phyloP scores from a whole-genome alignment of 2,888 invertebrate species.

The Cataglyphis rosenhaueri region DNA sequence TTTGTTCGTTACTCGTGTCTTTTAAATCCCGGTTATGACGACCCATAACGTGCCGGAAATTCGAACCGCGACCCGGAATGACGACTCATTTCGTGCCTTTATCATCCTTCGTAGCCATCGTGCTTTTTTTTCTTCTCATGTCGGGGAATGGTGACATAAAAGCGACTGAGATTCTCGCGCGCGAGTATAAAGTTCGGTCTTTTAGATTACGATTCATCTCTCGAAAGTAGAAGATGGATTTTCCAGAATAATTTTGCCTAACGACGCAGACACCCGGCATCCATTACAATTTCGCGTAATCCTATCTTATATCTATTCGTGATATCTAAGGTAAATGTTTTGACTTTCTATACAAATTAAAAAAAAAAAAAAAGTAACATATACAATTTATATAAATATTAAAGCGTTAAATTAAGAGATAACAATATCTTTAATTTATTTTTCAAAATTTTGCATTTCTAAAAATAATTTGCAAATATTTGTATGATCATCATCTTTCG shows the following conservation, averaged over 20 bases:
- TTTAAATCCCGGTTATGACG: slow-evolving; percentile 67
- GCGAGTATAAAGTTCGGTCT: slow-evolving; percentile 34
- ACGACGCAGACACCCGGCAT: neutral
- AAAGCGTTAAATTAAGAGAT: neutral
- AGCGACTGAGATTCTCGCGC: slow-evolving; percentile 34
- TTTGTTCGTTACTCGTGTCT: slow-evolving; percentile 67
- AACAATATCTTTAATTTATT: neutral
- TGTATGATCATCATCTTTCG: neutral
- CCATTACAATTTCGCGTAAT: neutral
- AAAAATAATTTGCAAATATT: neutral
- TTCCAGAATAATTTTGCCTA: slow-evolving; percentile 2
- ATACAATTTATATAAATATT: neutral
- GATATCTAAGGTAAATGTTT: neutral
- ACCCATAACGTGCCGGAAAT: slow-evolving; percentile 62
- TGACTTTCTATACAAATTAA: neutral
- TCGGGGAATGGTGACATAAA: slow-evolving; percentile 22
- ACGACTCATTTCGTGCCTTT: slow-evolving; percentile 49
- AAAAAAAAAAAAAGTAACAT: neutral
- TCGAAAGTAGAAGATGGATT: neutral
- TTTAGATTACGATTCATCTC: slow-evolving; percentile 37
- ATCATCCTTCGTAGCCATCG: slow-evolving; percentile 37
- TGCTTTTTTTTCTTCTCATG: slow-evolving; percentile 27
- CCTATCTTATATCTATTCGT: neutral
- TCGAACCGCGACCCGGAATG: slow-evolving; percentile 54
- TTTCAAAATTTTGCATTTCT: neutral